These are phyloP conservation scores for Kryphioiulus occultus DNA, from an alignment of 2,888 invertebrate species.

Conservation along the genomic window DNA sequence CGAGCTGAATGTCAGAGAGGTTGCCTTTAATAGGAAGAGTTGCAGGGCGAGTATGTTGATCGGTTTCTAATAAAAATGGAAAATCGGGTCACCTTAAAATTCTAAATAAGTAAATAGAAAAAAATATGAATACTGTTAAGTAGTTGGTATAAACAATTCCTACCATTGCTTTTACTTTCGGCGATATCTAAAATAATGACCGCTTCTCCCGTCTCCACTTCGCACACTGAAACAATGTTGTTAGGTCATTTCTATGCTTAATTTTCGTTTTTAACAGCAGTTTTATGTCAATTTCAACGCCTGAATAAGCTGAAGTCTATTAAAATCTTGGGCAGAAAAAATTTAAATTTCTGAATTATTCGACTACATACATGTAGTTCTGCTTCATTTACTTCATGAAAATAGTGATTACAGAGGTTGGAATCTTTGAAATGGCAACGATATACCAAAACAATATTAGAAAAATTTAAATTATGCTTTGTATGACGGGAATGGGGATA, in stretches of 20 bases:
- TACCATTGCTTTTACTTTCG: constrained; percentile 85
- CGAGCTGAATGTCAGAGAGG: constrained; percentile 69
- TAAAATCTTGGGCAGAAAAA: too few species aligned
- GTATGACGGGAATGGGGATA: too few species aligned
- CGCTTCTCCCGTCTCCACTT: constrained; percentile 85
- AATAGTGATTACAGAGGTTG: too few species aligned
- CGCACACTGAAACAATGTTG: constrained; percentile 70
- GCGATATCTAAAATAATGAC: constrained; percentile 90
- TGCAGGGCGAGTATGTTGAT: constrained; percentile 81
- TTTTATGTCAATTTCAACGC: too few species aligned
- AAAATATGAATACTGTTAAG: not conserved
- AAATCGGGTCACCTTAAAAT: not conserved
- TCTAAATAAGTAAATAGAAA: not conserved
- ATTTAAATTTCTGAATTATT: too few species aligned
- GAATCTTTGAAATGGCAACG: too few species aligned
- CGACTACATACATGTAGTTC: too few species aligned
- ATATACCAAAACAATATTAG: too few species aligned
- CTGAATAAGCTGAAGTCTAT: too few species aligned
- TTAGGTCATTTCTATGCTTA: not conserved
- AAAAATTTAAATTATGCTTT: too few species aligned
- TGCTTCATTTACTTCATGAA: too few species aligned
- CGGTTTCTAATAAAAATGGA: constrained; percentile 71
- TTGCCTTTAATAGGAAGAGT: constrained; percentile 85
- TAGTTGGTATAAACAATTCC: constrained; percentile 65
- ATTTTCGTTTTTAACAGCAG: too few species aligned